Conservation (phyloP, 2,113 vertebrate species). For the Indicator indicator region DNA sequence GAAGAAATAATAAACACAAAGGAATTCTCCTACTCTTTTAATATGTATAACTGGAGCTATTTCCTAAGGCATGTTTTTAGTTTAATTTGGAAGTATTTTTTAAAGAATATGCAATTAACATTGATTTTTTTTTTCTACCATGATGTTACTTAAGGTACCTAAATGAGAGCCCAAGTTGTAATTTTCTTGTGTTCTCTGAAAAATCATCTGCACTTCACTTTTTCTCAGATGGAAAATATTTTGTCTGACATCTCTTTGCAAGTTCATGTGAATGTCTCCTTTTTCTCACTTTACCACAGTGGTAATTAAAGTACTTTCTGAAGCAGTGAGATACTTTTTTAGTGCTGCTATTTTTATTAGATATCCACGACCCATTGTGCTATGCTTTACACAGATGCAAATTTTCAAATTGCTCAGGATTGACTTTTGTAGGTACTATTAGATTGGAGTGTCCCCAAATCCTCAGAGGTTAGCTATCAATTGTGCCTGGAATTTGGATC, state of each 20-base stretch:
- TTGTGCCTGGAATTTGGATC: not conserved
- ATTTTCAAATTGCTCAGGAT: not conserved
- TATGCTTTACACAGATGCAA: not conserved
- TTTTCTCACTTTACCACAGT: not conserved
- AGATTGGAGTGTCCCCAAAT: not conserved
- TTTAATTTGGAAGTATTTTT: conserved; percentile 31
- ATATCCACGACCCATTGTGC: not conserved
- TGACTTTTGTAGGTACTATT: not conserved
- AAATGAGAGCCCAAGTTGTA: not conserved
- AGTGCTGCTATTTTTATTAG: not conserved
- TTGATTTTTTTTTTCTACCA: not conserved
- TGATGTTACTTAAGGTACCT: not conserved
- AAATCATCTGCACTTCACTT: not conserved
- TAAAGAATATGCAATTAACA: conserved; percentile 17
- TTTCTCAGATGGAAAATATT: not conserved
- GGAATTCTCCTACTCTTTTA: not conserved
- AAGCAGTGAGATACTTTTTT: not conserved
- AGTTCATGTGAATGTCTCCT: not conserved
- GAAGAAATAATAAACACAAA: not conserved
- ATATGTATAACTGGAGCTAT: not conserved
- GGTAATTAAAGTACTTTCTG: not conserved
- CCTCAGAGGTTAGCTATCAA: not conserved
- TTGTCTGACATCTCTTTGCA: not conserved
- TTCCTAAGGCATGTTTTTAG: conserved; percentile 15
- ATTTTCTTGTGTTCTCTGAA: not conserved